Percentiles rank a stretch among this genome's conserved stretches.
Evolutionary conservation across 35 echinoderm and acorn worm species (phyloP).

Genomic region (Heliocidaris erythrogramma): DNA sequence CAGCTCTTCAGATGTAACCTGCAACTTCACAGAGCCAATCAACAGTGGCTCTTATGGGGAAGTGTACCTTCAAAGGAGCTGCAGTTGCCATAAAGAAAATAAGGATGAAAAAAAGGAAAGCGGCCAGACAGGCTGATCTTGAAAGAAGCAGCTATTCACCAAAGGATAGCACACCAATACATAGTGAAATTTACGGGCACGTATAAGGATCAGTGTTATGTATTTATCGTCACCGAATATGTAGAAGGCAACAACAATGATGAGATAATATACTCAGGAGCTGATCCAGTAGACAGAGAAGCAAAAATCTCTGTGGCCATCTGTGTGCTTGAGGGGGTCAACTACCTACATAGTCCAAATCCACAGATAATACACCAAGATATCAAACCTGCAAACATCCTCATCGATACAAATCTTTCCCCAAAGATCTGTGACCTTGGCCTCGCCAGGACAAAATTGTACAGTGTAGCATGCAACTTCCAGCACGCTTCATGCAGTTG

Average conservation of each 20-base stretch:
- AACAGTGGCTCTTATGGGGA: constrained; percentile 24
- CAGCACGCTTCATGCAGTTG: no score
- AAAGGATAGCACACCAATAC: background rate
- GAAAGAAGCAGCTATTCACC: constrained; percentile 19
- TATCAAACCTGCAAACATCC: no score
- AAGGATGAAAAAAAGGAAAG: constrained; percentile 7
- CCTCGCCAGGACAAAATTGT: no score
- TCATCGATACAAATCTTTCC: no score
- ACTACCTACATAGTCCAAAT: no score
- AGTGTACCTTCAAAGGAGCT: background rate
- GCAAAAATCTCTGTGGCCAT: constrained; percentile 22
- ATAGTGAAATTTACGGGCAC: constrained; percentile 10
- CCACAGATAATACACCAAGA: no score
- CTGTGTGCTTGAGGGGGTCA: no score
- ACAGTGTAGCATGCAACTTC: no score
- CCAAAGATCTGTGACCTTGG: no score
- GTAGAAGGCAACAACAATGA: constrained; percentile 22
- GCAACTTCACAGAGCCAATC: no score
- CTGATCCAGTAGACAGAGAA: background rate
- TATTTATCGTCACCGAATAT: constrained; percentile 24
- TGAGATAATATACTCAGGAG: background rate
- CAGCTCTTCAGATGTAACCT: no score
- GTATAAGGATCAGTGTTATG: background rate
- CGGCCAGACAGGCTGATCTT: constrained; percentile 24
- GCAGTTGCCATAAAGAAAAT: constrained; percentile 14